Conservation (phyloP, 2,797 vertebrate genomes). For the Acrossocheilus wenchowensis region DNA sequence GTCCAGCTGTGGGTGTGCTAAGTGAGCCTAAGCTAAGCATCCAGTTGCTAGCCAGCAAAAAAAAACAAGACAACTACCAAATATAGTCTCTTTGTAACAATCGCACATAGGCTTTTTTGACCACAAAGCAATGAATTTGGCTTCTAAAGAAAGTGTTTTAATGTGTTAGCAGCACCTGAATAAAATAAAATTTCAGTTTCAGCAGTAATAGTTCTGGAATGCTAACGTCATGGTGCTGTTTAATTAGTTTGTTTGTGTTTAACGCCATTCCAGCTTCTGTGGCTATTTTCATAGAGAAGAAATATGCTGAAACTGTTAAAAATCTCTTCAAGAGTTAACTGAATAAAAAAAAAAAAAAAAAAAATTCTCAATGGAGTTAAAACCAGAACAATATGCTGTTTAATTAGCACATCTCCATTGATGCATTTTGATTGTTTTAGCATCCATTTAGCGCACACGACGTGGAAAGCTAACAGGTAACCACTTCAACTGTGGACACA, state of each 20-base stretch:
- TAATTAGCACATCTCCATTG: background rate
- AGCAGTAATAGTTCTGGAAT: background rate
- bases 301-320: too few species aligned
- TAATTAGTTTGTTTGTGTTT: too few species aligned
- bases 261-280: too few species aligned
- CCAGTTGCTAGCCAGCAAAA: slow-evolving; percentile 5
- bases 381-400: background rate
- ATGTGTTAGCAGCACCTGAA: background rate
- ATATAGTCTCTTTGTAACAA: background rate
- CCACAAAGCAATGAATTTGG: background rate
- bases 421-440: background rate
- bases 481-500: background rate
- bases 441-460: background rate
- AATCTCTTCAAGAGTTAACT: too few species aligned
- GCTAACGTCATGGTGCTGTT: background rate
- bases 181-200: background rate
- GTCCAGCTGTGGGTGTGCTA: background rate
- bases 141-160: background rate
- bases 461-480: background rate
- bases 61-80: slow-evolving; percentile 3
- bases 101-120: background rate
- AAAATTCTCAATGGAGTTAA: too few species aligned
- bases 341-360: too few species aligned
- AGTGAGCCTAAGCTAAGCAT: background rate
- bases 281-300: too few species aligned